Conservation (phyloP, 1,140 invertebrate genomes). For the Cardiocondyla obscurior region DNA sequence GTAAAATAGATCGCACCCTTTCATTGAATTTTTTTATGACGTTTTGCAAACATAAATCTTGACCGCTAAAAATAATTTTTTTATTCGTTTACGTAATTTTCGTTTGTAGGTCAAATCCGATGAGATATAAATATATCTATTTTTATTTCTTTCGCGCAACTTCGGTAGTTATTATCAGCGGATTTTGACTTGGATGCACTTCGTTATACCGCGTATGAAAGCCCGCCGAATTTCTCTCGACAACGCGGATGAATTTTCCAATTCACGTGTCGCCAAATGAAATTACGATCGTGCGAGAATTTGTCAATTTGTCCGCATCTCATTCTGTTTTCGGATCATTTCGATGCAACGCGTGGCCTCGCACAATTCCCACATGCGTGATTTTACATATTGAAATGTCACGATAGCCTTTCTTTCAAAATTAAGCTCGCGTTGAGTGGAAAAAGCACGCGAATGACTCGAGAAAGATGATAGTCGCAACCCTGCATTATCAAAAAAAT, state of each 20-base stretch:
- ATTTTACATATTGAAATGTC: not conserved
- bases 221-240: not conserved
- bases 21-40: not conserved
- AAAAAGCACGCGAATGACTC: not conserved
- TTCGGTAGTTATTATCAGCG: not conserved
- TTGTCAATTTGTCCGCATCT: conserved; percentile 6
- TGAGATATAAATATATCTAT: too few species aligned
- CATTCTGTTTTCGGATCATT: conserved; percentile 2
- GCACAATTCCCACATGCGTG: not conserved
- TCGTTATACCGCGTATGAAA: not conserved
- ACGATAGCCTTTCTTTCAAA: not conserved
- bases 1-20: not conserved
- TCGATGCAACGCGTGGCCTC: not conserved
- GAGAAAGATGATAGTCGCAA: not conserved
- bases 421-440: not conserved
- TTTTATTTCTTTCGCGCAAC: not conserved
- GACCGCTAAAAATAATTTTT: not conserved
- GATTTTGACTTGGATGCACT: not conserved
- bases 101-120: not conserved
- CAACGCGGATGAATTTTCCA: not conserved
- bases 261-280: not conserved
- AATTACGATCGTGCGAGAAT: conserved; percentile 1
- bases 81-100: not conserved
- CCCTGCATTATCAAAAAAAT: not conserved
- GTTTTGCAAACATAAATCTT: not conserved